Evolutionary conservation across 2,888 invertebrate species (phyloP), one percentile per base, ranked within the genome.

Genomic region (Pollenia amentaria): DNA sequence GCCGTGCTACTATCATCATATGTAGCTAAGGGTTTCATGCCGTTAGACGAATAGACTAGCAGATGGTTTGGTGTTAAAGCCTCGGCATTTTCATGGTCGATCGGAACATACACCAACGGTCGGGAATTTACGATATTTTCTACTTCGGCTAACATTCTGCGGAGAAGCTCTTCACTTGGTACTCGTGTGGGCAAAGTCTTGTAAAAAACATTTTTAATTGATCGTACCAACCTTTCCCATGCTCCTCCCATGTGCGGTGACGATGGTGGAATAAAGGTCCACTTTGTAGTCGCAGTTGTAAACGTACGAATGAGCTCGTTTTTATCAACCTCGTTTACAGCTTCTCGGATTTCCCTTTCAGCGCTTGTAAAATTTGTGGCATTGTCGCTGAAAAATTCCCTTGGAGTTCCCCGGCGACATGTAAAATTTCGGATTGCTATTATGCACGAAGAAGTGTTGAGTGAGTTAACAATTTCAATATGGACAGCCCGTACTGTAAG

Each of bases 61-160:
- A 90, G 85, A 80, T 90, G 89, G 55, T 90, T 90, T 4, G 89
- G 89, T 11, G 90, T 90, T 51, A 90, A 65, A 0, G 89, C 87
- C 77, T 89, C 88, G 10, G 81, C 77, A 79, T 88, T 64, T 70
- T 83, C 64, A 84, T 85, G 38, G 1, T 80, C 78, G 29, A 57
- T 12, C 6, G 57, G 57, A n/a, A 29, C 14, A 38, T 57, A 57
- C 8, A 57, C 57, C 14, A 57, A 57, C 46, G 82, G 84, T 82
- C 89, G 75, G 8, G 88, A 87, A 64, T 90, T 90, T 1, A 90
- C 88, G 10, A 90, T 81, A 40, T 73, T 76, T 75, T 89, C 82
- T 38, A 84, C 29, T 29, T 29, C 29, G 29, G 29, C 29, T 29
- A 29, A 29, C 29, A 29, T 29, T 29, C 29, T 3, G 2, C 57